A percentile compares a stretch with the other conserved stretches of the same genome.
These are phyloP conservation scores for Lithobates pipiens DNA, from an alignment of 2,797 vertebrate genomes.

Conservation along the genomic window DNA sequence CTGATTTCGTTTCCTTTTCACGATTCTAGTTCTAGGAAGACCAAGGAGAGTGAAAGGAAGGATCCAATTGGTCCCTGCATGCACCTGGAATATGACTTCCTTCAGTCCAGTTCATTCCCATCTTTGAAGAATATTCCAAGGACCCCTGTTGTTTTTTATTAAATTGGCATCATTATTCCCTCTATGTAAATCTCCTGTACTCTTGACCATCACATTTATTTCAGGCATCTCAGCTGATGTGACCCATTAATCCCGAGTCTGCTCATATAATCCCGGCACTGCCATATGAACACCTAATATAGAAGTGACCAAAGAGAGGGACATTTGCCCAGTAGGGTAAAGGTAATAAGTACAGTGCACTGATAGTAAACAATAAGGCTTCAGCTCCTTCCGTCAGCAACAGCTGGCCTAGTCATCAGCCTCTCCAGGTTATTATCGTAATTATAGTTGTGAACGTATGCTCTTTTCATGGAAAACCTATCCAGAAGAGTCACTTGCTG, in stretches of 20 bases:
- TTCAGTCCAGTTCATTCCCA: no score
- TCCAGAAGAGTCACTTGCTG: conserved; percentile 18
- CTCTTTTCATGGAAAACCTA: conserved; percentile 28
- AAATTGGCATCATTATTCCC: no score
- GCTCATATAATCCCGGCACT: neutral
- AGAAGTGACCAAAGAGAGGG: neutral
- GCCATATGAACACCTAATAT: conserved; percentile 10
- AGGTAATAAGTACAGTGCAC: conserved; percentile 19
- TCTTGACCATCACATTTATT: no score
- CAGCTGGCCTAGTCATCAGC: conserved; percentile 35
- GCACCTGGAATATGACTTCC: no score
- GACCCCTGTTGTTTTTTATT: no score
- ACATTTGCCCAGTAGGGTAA: conserved; percentile 26
- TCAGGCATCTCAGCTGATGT: no score
- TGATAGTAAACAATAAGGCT: neutral
- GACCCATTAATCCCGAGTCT: neutral
- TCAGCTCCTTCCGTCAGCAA: neutral
- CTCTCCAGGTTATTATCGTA: conserved; percentile 30
- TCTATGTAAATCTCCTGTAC: no score
- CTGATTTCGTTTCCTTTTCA: no score
- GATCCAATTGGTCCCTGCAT: no score
- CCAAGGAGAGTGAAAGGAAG: no score
- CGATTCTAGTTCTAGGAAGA: no score
- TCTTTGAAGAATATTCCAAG: no score
- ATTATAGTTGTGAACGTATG: conserved; percentile 21